A percentile compares a stretch with the other conserved stretches of the same genome.
These are phyloP conservation scores for Gyrodactylus bullatarudis DNA, from an alignment of 1,140 invertebrate species.

Conservation along the genomic window DNA sequence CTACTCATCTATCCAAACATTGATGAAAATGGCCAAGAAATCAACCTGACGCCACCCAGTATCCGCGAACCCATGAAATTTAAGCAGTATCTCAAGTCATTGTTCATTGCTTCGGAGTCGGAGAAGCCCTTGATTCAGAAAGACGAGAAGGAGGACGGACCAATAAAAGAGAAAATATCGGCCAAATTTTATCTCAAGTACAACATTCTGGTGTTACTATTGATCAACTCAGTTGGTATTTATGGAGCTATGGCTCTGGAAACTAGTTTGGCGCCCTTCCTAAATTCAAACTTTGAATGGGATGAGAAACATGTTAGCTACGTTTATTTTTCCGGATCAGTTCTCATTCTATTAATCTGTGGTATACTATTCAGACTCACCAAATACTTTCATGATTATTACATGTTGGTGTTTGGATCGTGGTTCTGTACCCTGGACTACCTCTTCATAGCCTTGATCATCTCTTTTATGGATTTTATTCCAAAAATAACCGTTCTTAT, in stretches of 20 bases:
- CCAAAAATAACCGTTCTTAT: background rate
- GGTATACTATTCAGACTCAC: background rate
- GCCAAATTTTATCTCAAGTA: background rate
- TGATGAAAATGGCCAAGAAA: background rate
- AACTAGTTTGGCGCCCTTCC: background rate
- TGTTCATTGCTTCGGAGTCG: no score
- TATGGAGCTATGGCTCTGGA: constrained; percentile 3
- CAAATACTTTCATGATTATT: background rate
- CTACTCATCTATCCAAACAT: constrained; percentile 3
- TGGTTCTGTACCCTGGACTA: background rate
- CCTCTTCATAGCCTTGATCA: background rate
- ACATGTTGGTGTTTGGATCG: background rate
- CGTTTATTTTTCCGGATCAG: background rate
- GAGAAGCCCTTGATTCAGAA: background rate
- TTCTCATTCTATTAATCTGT: background rate
- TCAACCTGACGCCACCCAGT: background rate
- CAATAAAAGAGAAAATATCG: background rate
- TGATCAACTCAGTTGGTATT: background rate
- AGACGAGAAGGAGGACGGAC: background rate
- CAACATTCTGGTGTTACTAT: background rate
- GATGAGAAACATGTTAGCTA: background rate
- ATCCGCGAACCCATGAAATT: background rate
- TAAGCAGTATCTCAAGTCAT: no score
- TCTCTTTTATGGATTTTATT: background rate
- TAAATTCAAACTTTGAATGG: background rate